Evolutionary conservation across 2,113 vertebrate genomes (phyloP), one percentile per base, ranked within the genome.

Genomic region (Tenebrosternarchus preto): DNA sequence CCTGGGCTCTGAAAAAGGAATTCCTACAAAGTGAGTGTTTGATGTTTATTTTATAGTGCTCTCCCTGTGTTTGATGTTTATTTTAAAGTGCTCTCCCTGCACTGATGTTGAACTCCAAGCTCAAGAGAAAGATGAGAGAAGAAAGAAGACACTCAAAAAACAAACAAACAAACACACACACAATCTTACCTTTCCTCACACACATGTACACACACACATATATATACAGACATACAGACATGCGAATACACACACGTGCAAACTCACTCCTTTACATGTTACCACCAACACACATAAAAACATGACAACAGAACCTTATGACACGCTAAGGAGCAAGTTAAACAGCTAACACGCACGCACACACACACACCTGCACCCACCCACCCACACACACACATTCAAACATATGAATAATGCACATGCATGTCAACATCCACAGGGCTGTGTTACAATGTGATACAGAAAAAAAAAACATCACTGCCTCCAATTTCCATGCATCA

Each of bases 11-110:
- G 67, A 81, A 80, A 80, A 72, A 78, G 82, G 86, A 87, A 91
- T 90, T 88, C 85, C 81, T 82, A 76, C 80, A 63, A 81, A 12
- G 61, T 64, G 55, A 74, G 69, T 77, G 68, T 78, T 86, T 85
- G 33, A 78, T 85, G 86, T 91, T 91, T 90, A 90, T 91, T 91
- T 86, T 88, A 82, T 84, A 81, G 77, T 77, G 80, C 29, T 74
- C 68, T 73, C 53, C 63, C 77, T 81, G 61, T n/a, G n/a, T n/a
- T n/a, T n/a, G n/a, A n/a, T n/a, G n/a, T 91, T 91, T 90, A 90
- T 91, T 91, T 86, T 88, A 82, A 84, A 81, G 77, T 77, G 80
- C 29, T 74, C 68, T 73, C 53, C 63, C 77, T 81, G 61, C 29
- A 7, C 61, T 68, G 66, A 83, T 85, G 85, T 87, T 89, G 88